Conservation (phyloP, 2,888 invertebrate genomes). For the Tetragonula carbonaria region DNA sequence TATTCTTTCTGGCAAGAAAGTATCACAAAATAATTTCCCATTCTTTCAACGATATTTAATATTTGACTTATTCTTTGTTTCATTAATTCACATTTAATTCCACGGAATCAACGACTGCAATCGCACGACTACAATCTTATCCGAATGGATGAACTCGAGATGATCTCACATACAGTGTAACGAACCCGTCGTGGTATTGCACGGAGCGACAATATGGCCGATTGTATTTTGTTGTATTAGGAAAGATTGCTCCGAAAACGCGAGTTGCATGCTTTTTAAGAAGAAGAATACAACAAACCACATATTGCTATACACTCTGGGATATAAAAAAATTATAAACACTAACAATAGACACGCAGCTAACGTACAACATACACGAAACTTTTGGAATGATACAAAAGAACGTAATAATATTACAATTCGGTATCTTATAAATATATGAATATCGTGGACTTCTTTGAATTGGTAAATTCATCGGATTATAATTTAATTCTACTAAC, state of each 20-base stretch:
- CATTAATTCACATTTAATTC: constrained; percentile 64
- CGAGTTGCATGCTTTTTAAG: constrained; percentile 64
- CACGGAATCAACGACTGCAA: constrained; percentile 55
- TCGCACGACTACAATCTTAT: constrained; percentile 40
- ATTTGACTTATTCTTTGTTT: constrained; percentile 74
- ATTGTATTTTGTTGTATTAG: constrained; percentile 66
- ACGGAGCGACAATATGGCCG: constrained; percentile 68
- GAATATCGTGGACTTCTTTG: constrained; percentile 69
- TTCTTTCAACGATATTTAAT: constrained; percentile 82
- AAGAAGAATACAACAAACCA: constrained; percentile 80
- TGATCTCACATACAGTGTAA: constrained; percentile 59
- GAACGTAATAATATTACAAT: constrained; percentile 64
- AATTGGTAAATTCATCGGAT: constrained; percentile 67
- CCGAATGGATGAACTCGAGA: constrained; percentile 53
- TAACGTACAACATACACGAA: constrained; percentile 68
- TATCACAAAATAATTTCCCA: constrained; percentile 84
- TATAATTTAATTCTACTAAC: constrained; percentile 70
- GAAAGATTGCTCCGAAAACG: constrained; percentile 68
- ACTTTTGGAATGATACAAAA: constrained; percentile 70
- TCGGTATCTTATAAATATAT: constrained; percentile 69
- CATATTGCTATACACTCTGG: constrained; percentile 74
- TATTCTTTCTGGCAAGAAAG: constrained; percentile 84
- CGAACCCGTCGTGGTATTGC: constrained; percentile 71
- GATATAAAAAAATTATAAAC: constrained; percentile 70
- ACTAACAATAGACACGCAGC: constrained; percentile 67